Evolutionary conservation across 1,140 invertebrate species (phyloP).

Genomic region (Temnothorax longispinosus): DNA sequence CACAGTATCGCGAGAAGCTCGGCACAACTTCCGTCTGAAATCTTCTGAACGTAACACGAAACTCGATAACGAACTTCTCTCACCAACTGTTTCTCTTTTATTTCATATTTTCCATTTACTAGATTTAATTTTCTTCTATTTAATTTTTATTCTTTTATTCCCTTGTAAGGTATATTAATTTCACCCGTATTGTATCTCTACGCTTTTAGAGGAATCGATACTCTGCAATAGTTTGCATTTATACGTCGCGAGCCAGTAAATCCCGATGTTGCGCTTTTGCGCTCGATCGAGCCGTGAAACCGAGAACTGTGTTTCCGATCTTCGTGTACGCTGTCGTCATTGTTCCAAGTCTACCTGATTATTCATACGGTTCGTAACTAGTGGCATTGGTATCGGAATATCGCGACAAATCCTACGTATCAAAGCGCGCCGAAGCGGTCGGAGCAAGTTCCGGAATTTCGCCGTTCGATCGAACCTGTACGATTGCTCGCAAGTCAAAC

Average conservation of each 20-base stretch:
- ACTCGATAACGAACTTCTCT: constrained; percentile 12
- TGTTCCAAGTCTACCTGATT: constrained; percentile 48
- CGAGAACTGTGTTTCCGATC: constrained; percentile 28
- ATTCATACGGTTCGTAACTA: constrained; percentile 39
- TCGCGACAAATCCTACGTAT: constrained; percentile 46
- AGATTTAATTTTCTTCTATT: neutral
- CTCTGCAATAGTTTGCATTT: neutral
- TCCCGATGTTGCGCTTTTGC: neutral
- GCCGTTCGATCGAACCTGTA: constrained; percentile 3
- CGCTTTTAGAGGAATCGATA: neutral
- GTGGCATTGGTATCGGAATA: constrained; percentile 27
- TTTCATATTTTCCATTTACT: neutral
- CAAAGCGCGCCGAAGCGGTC: neutral
- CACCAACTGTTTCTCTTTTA: neutral
- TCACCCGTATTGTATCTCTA: neutral
- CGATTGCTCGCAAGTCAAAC: neutral
- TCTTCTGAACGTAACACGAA: neutral
- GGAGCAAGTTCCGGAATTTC: constrained; percentile 29
- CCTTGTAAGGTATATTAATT: neutral
- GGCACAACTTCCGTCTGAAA: neutral
- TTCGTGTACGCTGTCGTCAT: constrained; percentile 26
- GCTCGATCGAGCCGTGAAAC: constrained; percentile 5
- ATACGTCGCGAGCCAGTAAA: constrained; percentile 8
- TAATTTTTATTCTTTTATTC: neutral
- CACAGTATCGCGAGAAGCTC: constrained; percentile 5